A percentile compares a stretch with the other conserved stretches of the same genome.
phyloP scores from a whole-genome alignment of 2,113 vertebrate species.

The Spea multiplicata region DNA sequence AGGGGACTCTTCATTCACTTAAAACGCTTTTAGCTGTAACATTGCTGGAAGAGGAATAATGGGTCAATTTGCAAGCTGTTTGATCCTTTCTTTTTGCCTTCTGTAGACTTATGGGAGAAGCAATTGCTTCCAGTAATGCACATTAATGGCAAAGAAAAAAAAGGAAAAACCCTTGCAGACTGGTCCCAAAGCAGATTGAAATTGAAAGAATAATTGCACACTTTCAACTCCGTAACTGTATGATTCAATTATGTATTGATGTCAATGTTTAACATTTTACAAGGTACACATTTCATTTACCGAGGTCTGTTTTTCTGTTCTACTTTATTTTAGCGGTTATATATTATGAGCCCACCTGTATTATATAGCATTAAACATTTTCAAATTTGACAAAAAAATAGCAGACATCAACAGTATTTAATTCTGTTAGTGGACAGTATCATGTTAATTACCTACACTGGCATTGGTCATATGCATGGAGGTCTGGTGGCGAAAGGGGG shows the following conservation, averaged over 20 bases:
- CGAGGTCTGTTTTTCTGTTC: background rate
- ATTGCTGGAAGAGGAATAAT: slow-evolving; percentile 54
- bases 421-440: slow-evolving; percentile 4
- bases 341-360: background rate
- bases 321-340: slow-evolving; percentile 6
- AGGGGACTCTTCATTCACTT: slow-evolving; percentile 53
- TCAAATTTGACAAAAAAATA: background rate
- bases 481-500: background rate
- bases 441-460: slow-evolving; percentile 8
- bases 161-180: slow-evolving; percentile 54
- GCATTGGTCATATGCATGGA: slow-evolving; percentile 5
- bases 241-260: slow-evolving; percentile 44
- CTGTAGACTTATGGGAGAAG: slow-evolving; percentile 56
- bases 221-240: slow-evolving; percentile 50
- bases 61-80: slow-evolving; percentile 57
- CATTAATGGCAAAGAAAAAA: slow-evolving; percentile 55
- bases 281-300: slow-evolving; percentile 42
- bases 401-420: slow-evolving; percentile 1
- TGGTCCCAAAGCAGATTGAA: slow-evolving; percentile 53
- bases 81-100: slow-evolving; percentile 59
- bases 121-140: slow-evolving; percentile 56
- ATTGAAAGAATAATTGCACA: slow-evolving; percentile 54
- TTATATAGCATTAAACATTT: slow-evolving; percentile 28
- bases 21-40: slow-evolving; percentile 54
- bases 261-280: slow-evolving; percentile 39